Percentiles rank a stretch among this genome's conserved stretches.
Evolutionary conservation across 2,888 invertebrate genomes (phyloP).

Genomic region (Drosophila pegasa): DNA sequence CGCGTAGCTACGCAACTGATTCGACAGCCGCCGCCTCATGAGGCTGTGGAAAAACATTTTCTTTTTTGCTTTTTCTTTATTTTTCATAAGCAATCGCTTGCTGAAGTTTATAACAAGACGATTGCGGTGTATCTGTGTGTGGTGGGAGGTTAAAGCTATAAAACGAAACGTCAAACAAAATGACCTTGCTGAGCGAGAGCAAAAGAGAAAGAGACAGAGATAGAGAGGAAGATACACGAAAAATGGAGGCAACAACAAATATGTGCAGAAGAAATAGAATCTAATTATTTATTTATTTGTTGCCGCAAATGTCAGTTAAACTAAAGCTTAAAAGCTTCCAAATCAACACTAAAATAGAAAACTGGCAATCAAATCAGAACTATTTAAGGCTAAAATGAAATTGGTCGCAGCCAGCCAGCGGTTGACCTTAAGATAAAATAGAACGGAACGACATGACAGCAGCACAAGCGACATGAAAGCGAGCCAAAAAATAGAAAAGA

Average conservation of each 20-base stretch:
- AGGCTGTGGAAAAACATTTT: conserved; percentile 29
- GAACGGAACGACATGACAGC: conserved; percentile 4
- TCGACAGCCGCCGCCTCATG: conserved; percentile 44
- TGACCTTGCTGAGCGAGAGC: conserved; percentile 50
- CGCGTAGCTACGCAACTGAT: conserved; percentile 54
- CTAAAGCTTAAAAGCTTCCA: conserved; percentile 66
- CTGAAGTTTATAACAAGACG: conserved; percentile 47
- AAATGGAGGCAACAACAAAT: conserved; percentile 20
- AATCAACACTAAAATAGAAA: conserved; percentile 54
- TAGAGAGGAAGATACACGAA: neutral
- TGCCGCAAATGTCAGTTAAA: conserved; percentile 63
- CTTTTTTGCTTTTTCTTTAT: conserved; percentile 17
- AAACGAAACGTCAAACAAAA: conserved; percentile 57
- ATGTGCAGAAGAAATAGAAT: conserved; percentile 56
- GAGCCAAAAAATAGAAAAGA: neutral
- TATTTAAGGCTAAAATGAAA: conserved; percentile 31
- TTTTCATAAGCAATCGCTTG: conserved; percentile 38
- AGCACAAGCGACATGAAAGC: conserved; percentile 1
- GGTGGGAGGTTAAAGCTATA: conserved; percentile 49
- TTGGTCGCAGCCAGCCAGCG: conserved; percentile 19
- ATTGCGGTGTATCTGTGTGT: conserved; percentile 8
- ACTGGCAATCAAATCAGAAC: conserved; percentile 51
- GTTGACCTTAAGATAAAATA: conserved; percentile 44
- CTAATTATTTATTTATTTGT: conserved; percentile 74
- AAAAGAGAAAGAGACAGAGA: neutral